Percentiles rank a stretch among this genome's conserved stretches.
Evolutionary conservation across 2,797 vertebrate genomes (phyloP).

Genomic region (Sarcophilus harrisii): DNA sequence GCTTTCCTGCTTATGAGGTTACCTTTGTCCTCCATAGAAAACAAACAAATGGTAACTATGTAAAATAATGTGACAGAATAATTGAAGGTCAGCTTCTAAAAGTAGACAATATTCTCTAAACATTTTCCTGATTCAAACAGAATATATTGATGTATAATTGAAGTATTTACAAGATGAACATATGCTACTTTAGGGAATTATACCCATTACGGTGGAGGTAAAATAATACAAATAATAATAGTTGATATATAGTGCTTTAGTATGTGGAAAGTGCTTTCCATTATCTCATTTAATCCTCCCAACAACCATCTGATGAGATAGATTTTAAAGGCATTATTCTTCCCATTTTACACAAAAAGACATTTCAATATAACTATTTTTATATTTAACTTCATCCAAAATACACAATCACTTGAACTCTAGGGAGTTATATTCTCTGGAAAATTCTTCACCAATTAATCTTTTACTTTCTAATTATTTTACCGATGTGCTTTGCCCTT

Average conservation of each 20-base stretch:
- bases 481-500: conserved; percentile 3
- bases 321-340: not conserved
- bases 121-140: conserved; percentile 63
- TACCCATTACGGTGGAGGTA: conserved; percentile 29
- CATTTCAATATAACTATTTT: conserved; percentile 53
- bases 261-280: not conserved
- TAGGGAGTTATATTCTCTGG: not conserved
- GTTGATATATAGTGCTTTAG: not conserved
- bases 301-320: not conserved
- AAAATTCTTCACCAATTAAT: not conserved
- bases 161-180: conserved; percentile 65
- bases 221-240: conserved; percentile 30
- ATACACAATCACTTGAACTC: conserved; percentile 25
- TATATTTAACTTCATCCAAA: conserved; percentile 44
- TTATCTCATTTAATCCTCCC: not conserved
- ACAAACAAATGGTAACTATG: conserved; percentile 58
- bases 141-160: conserved; percentile 50
- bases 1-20: conserved; percentile 59
- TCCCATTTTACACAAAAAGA: not conserved
- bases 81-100: conserved; percentile 72
- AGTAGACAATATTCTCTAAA: conserved; percentile 67
- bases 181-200: conserved; percentile 20
- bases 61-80: conserved; percentile 77
- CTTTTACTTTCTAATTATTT: conserved; percentile 25
- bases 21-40: conserved; percentile 76